These are phyloP conservation scores for Stegana nigrithorax DNA, from an alignment of 2,888 invertebrate species.

Conservation along the genomic window DNA sequence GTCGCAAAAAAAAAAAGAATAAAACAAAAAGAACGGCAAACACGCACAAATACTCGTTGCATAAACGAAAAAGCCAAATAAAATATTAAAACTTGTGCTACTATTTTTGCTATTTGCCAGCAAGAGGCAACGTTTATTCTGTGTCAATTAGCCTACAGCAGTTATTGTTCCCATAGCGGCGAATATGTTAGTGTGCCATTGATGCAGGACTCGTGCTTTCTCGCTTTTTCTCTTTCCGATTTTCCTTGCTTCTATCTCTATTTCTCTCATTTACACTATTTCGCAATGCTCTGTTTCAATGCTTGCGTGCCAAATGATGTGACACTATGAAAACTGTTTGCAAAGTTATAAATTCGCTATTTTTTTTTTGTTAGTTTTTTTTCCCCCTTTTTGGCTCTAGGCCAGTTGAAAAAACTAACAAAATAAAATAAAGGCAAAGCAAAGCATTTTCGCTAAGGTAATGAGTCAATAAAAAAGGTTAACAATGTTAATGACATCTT, in stretches of 20 bases:
- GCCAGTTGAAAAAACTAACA: constrained; percentile 19
- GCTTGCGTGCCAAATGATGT: constrained; percentile 60
- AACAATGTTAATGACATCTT: too few species aligned
- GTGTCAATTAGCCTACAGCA: background rate
- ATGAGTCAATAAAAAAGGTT: too few species aligned
- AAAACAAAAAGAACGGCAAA: background rate
- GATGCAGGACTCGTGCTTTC: too few species aligned
- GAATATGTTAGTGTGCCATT: background rate
- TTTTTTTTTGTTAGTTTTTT: background rate
- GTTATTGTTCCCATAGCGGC: constrained; percentile 2
- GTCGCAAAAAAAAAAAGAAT: background rate
- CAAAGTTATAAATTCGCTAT: constrained; percentile 34
- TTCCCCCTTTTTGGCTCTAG: constrained; percentile 25
- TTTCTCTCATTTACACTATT: constrained; percentile 20
- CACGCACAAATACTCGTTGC: background rate
- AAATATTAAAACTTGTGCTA: constrained; percentile 12
- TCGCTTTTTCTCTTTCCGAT: too few species aligned
- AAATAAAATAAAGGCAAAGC: constrained; percentile 27
- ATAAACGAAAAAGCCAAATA: background rate
- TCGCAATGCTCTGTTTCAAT: constrained; percentile 28
- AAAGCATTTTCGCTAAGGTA: background rate
- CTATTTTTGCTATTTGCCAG: background rate
- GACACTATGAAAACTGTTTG: constrained; percentile 45
- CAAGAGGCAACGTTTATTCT: background rate
- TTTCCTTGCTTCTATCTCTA: constrained; percentile 1